Evolutionary conservation across 2,113 vertebrate genomes (phyloP), one percentile per base, ranked within the genome.

Genomic region (Malaclemys terrapin): DNA sequence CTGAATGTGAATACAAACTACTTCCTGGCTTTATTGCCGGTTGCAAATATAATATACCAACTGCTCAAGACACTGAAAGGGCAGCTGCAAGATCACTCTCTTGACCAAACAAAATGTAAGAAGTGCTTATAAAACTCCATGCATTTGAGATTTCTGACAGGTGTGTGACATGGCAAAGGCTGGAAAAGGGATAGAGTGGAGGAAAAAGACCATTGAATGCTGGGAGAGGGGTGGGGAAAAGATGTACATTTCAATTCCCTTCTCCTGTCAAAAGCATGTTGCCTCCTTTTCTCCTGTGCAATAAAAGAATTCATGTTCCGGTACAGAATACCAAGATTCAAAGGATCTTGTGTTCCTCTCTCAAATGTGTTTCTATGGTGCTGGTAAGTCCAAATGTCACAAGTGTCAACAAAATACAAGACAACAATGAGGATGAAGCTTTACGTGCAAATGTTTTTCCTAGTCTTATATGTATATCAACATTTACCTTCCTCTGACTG

Each of bases 41-140:
- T 49, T 54, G 75, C 53, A 88, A 89, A 80, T 52, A 35, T 3
- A 65, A 69, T 5, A 79, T 80, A 81, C 35, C 45, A 4, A 50
- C 14, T 50, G 47, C 25, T 87, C 31, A 50, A 52, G 22, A 24
- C 35, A 24, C 42, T 31, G 47, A 11, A 47, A 87, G 86, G 52
- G 35, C 14, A 42, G 69, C 9, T 8, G 47, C 22, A 16, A 50
- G 20, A 42, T 22, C 0, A 7, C 35, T 47, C 25, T 8, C 5
- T 42, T 6, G 47, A 27, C 38, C 1, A 5, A 0, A 0, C 1
- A 1, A 1, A 1, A 1, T 47, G 42, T 19, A 53, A 91, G 87
- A 54, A 62, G 8, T 57, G 1, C 17, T 14, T 45, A 3, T 22
- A 87, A 88, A 91, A 52, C 47, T 22, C 35, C 35, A 19, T 4